Percentiles rank a stretch among this genome's conserved stretches.
Conservation (phyloP, 2,797 vertebrate species). For the Sebastes jordani region DNA sequence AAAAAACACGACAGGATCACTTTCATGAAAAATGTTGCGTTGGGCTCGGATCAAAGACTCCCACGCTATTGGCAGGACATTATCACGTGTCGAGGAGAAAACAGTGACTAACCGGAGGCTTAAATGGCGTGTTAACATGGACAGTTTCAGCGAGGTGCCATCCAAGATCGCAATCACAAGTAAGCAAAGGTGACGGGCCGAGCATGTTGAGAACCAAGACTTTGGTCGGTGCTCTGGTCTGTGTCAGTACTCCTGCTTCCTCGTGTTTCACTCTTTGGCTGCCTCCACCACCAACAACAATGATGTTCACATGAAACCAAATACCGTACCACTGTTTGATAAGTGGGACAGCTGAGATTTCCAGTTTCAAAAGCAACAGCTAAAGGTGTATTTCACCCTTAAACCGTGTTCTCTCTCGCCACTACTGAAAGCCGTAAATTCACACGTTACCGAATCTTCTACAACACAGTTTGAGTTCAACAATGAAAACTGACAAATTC, state of each 20-base stretch:
- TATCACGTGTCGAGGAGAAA: neutral
- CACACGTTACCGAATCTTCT: neutral
- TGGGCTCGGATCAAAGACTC: slow-evolving; percentile 10
- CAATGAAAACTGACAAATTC: slow-evolving; percentile 8
- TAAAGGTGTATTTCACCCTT: neutral
- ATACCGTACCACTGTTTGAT: slow-evolving; percentile 20
- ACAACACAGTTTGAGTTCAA: neutral
- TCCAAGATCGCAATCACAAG: slow-evolving; percentile 39
- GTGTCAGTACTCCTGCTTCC: slow-evolving; percentile 26
- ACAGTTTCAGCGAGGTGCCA: slow-evolving; percentile 33
- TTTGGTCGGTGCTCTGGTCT: slow-evolving; percentile 25
- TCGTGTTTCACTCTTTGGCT: slow-evolving; percentile 28
- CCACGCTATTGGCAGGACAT: slow-evolving; percentile 1
- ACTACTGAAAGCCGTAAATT: neutral
- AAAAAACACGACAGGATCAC: neutral
- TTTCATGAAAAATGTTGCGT: neutral
- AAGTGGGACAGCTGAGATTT: neutral
- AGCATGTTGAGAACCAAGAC: slow-evolving; percentile 9
- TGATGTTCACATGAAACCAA: slow-evolving; percentile 54
- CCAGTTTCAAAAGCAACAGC: neutral
- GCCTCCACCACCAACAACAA: slow-evolving; percentile 27
- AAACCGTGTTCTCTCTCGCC: neutral
- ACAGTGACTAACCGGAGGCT: neutral
- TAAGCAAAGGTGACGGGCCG: slow-evolving; percentile 29
- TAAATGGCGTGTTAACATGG: slow-evolving; percentile 1